Base-by-base conservation (phyloP, 2,888 invertebrate genomes). In the Oegoconia quadripuncta region DNA sequence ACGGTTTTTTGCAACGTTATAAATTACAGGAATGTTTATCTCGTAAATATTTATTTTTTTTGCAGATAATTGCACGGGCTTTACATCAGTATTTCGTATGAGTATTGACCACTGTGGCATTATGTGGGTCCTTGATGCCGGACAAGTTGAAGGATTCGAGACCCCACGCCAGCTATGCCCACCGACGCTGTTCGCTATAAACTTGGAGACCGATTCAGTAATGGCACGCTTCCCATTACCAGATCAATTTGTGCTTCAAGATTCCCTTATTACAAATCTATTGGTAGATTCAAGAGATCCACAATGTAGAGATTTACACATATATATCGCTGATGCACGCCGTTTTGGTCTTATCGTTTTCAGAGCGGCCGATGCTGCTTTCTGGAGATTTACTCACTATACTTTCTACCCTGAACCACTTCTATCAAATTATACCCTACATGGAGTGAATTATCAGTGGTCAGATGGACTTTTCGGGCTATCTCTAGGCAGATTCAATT, bases 91-190 rank as follows among this genome's bases (percentile, higher is more conserved):
- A 1, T 95, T 94, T 65, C 89, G 95, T n/a, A 89, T 94, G 62
- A 90, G 90, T 57, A 90, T 93, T 0, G 95, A 95, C 68, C 89
- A 90, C 30, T 95, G 95, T 56, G 91, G 92, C 34, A 89, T 93
- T 1, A 87, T 95, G 55, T 95, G 95, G 95, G 89, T 93, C 0
- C 87, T 95, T 16, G 95, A 95, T 70, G 92, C 94, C 0, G 95
- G 95, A 1, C 91, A 93, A 61, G 90, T 93, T 0, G 91, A 95
- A 60, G 89, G 91, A 0, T 91, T 91, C 11, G 89, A 90, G 50
- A 72, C 78, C 0, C 88, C 93, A 0, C 90, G 89, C 25, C 92
- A 92, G 59, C 73, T 92, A 2, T 94, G 94, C 56, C 92, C 93
- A 0, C 94, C 95, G 0, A 90, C 93, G 39, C 84, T 95, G 26